Evolutionary conservation across 1,140 invertebrate genomes (phyloP), one percentile per base, ranked within the genome.

Genomic region (Bombus picipes): DNA sequence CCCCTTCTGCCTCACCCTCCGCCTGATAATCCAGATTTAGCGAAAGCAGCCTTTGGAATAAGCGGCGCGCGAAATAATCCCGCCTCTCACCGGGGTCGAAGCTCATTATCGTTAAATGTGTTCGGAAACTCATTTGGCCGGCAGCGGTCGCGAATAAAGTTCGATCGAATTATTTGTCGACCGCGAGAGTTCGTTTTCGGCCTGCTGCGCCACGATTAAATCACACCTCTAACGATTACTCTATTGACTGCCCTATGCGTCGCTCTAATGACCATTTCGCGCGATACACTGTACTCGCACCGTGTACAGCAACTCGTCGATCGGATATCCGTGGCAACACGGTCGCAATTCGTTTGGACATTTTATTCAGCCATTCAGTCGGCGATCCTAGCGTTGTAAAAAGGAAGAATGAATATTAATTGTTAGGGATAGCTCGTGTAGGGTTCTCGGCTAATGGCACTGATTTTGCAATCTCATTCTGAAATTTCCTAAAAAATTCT

Each of bases 101-200:
- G 28, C 82, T 84, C 82, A 79, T 84, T 84, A 84, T 72, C 82
- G 82, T 84, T 79, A 71, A 84, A 84, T 22, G 82, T n/a, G 75
- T 62, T 43, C 37, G 37, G 47, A 72, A 79, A 79, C 82, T 59
- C 75, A 9, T 75, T 75, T 43, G 68, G 8, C n/a, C 22, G 53
- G 22, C 6, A n/a, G 10, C 57, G 9, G n/a, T n/a, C 37, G 37
- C 28, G 74, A 57, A 77, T 83, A 77, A 83, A 76, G 62, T 71
- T 78, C 82, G 65, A 34, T 76, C 37, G 75, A 84, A 59, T 84
- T 72, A 79, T 84, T 84, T 34, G 75, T 59, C 65, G 25, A 39
- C 18, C 41, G 71, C 41, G 70, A 47, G 53, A 43, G 71, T 66
- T 41, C 22, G 68, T 59, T 73, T n/a, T 37, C 74, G 39, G 1